Evolutionary conservation across 2,888 invertebrate species (phyloP), one percentile per base, ranked within the genome.

Genomic region (Zhuqinia jingwanae): DNA sequence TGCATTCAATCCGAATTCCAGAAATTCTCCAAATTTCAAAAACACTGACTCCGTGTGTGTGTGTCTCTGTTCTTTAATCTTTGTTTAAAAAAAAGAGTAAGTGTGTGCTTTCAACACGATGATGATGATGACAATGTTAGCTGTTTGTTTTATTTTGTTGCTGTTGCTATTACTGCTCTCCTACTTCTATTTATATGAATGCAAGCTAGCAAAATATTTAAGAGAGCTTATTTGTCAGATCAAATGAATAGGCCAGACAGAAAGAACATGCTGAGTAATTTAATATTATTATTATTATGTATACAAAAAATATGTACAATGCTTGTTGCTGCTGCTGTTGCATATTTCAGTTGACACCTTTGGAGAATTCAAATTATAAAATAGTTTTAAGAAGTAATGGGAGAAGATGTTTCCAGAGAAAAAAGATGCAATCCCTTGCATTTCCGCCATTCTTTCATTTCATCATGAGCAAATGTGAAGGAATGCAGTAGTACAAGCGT

Each of bases 1-100:
- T 73, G 73, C 79, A 47, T 73, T 60, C 79, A 79, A 78, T 68
- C 85, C 60, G 85, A 79, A 85, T 85, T 85, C 85, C 85, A 60
- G 78, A 73, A 47, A 85, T 85, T 85, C 79, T 85, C 77, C 47
- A 25, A 63, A 85, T 85, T 78, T 79, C 58, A 30, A 79, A 77
- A 56, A 79, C 78, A 58, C 58, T n/a, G n/a, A n/a, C n/a, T n/a
- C n/a, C n/a, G n/a, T n/a, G n/a, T 42, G 60, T 77, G 77, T 77
- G 42, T 77, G 65, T 84, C 68, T 56, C 20, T 6, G 20, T 56
- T 76, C 36, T 56, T 70, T 81, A 73, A 58, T 73, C 56, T 30
- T 42, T 10, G 58, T 27, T 73, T 70, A 70, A 81, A 76, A 56
- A 20, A 42, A 20, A 76, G 45, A n/a, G n/a, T n/a, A n/a, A n/a